Conservation (phyloP, 2,113 vertebrate species). For the Catharus minimus region DNA sequence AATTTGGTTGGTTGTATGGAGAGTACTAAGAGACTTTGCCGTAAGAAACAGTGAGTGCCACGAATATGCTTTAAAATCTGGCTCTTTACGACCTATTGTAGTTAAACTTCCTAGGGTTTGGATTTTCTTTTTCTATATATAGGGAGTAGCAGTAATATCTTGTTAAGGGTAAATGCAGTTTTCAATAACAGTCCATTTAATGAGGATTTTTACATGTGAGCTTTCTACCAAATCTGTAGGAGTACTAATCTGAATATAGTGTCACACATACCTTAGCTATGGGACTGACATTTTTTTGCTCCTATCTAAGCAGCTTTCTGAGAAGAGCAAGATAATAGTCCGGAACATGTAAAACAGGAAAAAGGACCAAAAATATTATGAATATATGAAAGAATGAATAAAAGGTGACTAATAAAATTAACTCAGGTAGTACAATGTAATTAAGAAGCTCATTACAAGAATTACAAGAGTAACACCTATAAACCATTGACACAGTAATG, state of each 20-base stretch:
- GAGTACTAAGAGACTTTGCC: background rate
- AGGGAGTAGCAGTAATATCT: background rate
- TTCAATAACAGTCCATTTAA: background rate
- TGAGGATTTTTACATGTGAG: background rate
- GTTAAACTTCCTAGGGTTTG: background rate
- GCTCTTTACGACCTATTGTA: background rate
- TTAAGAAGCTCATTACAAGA: background rate
- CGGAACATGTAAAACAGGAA: background rate
- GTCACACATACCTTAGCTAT: background rate
- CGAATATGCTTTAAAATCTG: background rate
- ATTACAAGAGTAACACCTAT: background rate
- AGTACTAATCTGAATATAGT: background rate
- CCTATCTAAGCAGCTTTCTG: background rate
- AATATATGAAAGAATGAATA: background rate
- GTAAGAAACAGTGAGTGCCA: accelerated
- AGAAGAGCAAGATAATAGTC: background rate
- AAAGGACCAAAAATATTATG: background rate
- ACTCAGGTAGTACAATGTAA: background rate
- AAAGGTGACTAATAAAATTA: background rate
- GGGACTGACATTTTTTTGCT: background rate
- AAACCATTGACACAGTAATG: background rate
- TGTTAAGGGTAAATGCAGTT: background rate
- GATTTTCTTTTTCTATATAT: background rate
- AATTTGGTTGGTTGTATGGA: background rate
- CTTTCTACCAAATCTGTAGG: background rate